Percentiles rank a stretch among this genome's conserved stretches.
phyloP scores from a whole-genome alignment of 2,113 vertebrate genomes.

The Entomyzon cyanotis region DNA sequence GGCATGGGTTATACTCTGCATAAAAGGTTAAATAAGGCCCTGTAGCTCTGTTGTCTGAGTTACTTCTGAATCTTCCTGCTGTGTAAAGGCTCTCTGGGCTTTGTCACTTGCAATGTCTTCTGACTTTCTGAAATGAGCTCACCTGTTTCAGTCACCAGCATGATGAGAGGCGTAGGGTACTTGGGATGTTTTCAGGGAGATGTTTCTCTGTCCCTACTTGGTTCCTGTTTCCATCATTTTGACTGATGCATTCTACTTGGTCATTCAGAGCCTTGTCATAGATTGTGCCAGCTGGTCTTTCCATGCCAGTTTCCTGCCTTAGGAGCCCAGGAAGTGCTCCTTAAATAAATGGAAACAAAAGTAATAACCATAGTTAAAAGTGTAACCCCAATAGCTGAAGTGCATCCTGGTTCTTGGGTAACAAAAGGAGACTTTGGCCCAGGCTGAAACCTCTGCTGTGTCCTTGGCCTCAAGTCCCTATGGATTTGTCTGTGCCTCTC shows the following conservation, averaged over 20 bases:
- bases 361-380: not conserved
- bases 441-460: not conserved
- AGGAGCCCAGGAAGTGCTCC: not conserved
- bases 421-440: not conserved
- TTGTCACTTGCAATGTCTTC: not conserved
- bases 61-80: not conserved
- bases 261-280: not conserved
- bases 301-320: not conserved
- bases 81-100: not conserved
- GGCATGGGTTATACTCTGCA: not conserved
- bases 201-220: not conserved
- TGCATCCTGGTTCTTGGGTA: not conserved
- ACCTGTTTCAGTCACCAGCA: not conserved
- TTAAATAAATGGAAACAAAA: not conserved
- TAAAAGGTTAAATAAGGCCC: not conserved
- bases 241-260: not conserved
- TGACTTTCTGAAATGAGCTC: not conserved
- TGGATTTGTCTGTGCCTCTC: not conserved
- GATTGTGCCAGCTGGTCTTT: not conserved
- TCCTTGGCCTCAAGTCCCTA: not conserved
- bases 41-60: not conserved
- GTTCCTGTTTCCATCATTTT: not conserved
- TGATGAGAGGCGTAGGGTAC: not conserved
- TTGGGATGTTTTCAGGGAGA: not conserved
- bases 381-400: not conserved